Conservation (phyloP, 2,888 invertebrate species). For the Troglohyphantes excavatus region DNA sequence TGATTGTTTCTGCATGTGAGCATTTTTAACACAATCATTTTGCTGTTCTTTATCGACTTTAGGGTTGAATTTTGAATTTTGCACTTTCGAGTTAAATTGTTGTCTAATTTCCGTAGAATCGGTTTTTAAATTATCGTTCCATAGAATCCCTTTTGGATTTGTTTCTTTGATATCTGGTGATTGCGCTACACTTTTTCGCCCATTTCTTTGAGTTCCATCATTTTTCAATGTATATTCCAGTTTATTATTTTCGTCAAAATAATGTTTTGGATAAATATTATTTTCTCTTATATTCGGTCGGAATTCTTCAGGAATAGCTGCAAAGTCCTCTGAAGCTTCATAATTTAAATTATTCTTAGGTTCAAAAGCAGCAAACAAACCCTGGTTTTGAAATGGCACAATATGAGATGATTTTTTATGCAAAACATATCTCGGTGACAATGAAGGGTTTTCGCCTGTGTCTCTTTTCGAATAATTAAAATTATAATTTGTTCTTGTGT, state of each 20-base stretch:
- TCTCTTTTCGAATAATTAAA: not conserved
- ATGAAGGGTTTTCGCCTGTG: not conserved
- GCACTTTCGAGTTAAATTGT: not conserved
- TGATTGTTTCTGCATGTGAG: too few species aligned
- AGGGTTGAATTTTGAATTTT: not conserved
- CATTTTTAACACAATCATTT: not conserved
- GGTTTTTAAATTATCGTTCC: not conserved
- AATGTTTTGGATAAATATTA: too few species aligned
- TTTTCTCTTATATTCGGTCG: not conserved
- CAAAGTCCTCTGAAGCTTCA: constrained; percentile 16
- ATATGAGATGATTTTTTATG: not conserved
- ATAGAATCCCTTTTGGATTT: not conserved
- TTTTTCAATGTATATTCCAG: too few species aligned
- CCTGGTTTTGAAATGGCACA: not conserved
- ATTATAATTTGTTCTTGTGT: not conserved
- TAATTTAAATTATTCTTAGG: not conserved
- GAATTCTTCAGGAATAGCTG: constrained; percentile 15
- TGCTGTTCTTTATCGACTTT: not conserved
- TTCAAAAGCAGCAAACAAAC: not conserved
- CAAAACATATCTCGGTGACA: not conserved
- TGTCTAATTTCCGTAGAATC: not conserved
- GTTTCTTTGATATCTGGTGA: not conserved
- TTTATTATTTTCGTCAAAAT: too few species aligned
- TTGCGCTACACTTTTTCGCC: too few species aligned
- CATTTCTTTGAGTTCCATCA: too few species aligned